These are phyloP conservation scores for Tragopan temminckii DNA, from an alignment of 2,797 vertebrate species.

Conservation along the genomic window DNA sequence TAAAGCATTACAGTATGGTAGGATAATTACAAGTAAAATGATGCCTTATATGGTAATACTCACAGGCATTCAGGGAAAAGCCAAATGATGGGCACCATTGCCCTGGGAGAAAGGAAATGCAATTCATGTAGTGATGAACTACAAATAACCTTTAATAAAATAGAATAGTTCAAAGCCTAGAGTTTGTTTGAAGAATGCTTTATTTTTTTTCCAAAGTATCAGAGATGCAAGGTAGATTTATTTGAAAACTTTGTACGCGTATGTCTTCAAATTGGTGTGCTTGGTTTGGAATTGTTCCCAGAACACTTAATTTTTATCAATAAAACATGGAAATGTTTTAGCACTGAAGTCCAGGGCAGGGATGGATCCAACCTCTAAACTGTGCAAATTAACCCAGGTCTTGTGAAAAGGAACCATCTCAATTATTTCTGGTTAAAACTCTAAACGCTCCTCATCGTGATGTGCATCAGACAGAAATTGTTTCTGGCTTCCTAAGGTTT, in stretches of 20 bases:
- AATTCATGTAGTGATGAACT: slow-evolving; percentile 30
- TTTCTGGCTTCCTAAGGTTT: slow-evolving; percentile 44
- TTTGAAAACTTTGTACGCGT: slow-evolving; percentile 43
- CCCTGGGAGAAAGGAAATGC: slow-evolving; percentile 60
- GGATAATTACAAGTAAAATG: slow-evolving; percentile 49
- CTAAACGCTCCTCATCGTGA: neutral
- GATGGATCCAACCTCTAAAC: neutral
- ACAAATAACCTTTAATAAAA: slow-evolving; percentile 66
- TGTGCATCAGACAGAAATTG: neutral
- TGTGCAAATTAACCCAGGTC: neutral
- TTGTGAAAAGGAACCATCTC: slow-evolving; percentile 19
- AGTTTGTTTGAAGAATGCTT: slow-evolving; percentile 27
- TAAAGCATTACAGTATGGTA: slow-evolving; percentile 4
- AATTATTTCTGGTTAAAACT: slow-evolving; percentile 26
- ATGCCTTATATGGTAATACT: slow-evolving; percentile 61
- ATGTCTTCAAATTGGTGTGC: slow-evolving; percentile 52
- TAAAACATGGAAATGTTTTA: slow-evolving; percentile 62
- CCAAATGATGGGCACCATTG: slow-evolving; percentile 64
- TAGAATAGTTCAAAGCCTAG: slow-evolving; percentile 7
- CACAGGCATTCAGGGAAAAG: slow-evolving; percentile 25
- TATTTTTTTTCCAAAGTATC: slow-evolving; percentile 39
- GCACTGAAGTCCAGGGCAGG: slow-evolving; percentile 6
- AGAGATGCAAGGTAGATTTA: slow-evolving; percentile 57
- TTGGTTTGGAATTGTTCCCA: slow-evolving; percentile 74
- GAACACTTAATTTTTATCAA: slow-evolving; percentile 79